A percentile compares a stretch with the other conserved stretches of the same genome.
phyloP scores from a whole-genome alignment of 2,113 vertebrate genomes.

The Heterotis niloticus region DNA sequence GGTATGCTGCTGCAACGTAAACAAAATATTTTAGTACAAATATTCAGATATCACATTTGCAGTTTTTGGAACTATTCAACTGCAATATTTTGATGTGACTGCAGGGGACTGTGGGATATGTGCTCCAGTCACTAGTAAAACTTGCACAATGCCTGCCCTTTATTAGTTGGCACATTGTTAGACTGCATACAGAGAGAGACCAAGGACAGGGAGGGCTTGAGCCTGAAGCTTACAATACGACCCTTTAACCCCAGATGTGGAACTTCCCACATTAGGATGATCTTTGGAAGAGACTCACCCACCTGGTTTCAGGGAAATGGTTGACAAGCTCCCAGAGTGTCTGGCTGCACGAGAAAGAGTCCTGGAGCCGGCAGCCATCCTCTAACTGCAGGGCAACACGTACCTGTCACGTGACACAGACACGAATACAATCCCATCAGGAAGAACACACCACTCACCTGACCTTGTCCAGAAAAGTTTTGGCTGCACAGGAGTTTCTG shows the following conservation, averaged over 20 bases:
- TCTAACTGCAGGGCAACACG: conserved; percentile 84
- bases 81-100: too few relatives aligned
- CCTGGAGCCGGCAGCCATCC: conserved; percentile 80
- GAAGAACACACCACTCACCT: background rate
- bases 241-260: too few relatives aligned
- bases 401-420: conserved; percentile 59
- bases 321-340: conserved; percentile 85
- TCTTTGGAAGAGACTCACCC: conserved; percentile 34
- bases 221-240: too few relatives aligned
- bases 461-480: background rate
- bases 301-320: conserved; percentile 83
- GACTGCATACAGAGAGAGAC: background rate
- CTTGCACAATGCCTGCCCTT: background rate
- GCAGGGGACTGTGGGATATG: background rate
- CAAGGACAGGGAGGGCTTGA: too few relatives aligned
- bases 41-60: too few relatives aligned
- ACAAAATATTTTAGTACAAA: too few relatives aligned
- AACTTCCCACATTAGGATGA: too few relatives aligned
- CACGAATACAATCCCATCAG: background rate
- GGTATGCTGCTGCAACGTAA: too few relatives aligned
- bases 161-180: background rate
- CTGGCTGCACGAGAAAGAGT: conserved; percentile 73
- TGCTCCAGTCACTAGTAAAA: background rate
- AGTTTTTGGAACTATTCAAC: too few relatives aligned
- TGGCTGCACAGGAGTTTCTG: background rate